phyloP scores from a whole-genome alignment of 2,888 invertebrate genomes.

The Leistus spinibarbis region DNA sequence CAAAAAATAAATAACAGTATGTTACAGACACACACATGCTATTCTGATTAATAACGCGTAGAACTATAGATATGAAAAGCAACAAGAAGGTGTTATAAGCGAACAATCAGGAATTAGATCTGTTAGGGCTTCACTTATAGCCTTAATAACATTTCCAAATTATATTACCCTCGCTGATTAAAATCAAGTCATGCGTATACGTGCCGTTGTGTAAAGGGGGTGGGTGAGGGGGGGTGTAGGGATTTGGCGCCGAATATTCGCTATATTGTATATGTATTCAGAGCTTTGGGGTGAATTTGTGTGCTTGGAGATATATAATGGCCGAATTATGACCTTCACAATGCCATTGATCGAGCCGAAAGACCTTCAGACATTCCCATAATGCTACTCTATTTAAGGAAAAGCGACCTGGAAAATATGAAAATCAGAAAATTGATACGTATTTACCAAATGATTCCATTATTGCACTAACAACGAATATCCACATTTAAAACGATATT shows the following conservation, averaged over 20 bases:
- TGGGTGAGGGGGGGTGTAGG: too few species aligned
- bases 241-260: background rate
- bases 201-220: too few species aligned
- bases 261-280: background rate
- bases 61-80: too few species aligned
- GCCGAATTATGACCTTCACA: background rate
- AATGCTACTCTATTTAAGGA: background rate
- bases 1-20: too few species aligned
- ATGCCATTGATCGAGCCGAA: background rate
- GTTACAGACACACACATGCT: too few species aligned
- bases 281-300: background rate
- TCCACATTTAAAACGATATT: too few species aligned
- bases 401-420: background rate
- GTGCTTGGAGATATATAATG: background rate
- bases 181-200: background rate
- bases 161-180: background rate
- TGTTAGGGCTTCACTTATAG: background rate
- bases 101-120: background rate
- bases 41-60: too few species aligned
- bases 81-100: background rate
- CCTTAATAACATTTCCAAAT: background rate
- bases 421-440: background rate
- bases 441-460: too few species aligned
- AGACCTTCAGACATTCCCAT: background rate
- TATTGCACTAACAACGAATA: too few species aligned